phyloP scores from a whole-genome alignment of 2,888 invertebrate species.

The Caenorhabditis virilis region DNA sequence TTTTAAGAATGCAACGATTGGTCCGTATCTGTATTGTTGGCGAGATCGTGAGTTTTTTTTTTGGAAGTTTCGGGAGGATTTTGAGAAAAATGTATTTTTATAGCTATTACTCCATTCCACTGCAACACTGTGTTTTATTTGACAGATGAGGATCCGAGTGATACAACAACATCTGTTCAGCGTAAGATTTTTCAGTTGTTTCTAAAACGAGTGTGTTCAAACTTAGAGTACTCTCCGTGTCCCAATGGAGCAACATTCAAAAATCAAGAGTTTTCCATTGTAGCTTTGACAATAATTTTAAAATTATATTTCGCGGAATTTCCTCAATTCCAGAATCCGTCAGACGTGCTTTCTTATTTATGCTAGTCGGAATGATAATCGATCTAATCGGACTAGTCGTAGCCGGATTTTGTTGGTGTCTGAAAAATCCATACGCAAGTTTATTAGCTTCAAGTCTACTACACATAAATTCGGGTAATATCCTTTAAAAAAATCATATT shows the following conservation, averaged over 20 bases:
- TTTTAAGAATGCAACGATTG: slow-evolving; percentile 66
- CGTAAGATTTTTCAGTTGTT: too few species aligned
- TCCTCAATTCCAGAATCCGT: slow-evolving; percentile 65
- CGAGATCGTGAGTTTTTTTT: slow-evolving; percentile 59
- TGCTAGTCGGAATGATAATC: slow-evolving; percentile 52
- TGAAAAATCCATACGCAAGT: slow-evolving; percentile 56
- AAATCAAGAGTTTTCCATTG: too few species aligned
- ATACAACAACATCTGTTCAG: slow-evolving; percentile 65
- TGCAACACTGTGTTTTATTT: slow-evolving; percentile 60
- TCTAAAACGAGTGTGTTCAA: too few species aligned
- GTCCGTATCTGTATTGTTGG: slow-evolving; percentile 68
- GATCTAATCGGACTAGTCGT: slow-evolving; percentile 43
- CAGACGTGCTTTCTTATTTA: slow-evolving; percentile 57
- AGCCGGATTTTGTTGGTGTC: slow-evolving; percentile 52
- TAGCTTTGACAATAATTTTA: too few species aligned
- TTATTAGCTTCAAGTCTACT: slow-evolving; percentile 57
- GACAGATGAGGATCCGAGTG: slow-evolving; percentile 62
- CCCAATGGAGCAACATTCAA: too few species aligned
- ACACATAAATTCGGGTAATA: slow-evolving; percentile 65
- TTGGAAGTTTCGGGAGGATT: background rate
- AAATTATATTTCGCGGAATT: too few species aligned
- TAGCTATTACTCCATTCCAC: slow-evolving; percentile 58
- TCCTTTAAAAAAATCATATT: too few species aligned
- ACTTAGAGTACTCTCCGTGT: too few species aligned
- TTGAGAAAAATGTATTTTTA: slow-evolving; percentile 9